Base-by-base conservation (phyloP, 1,140 invertebrate species). In the Dendroctonus valens region DNA sequence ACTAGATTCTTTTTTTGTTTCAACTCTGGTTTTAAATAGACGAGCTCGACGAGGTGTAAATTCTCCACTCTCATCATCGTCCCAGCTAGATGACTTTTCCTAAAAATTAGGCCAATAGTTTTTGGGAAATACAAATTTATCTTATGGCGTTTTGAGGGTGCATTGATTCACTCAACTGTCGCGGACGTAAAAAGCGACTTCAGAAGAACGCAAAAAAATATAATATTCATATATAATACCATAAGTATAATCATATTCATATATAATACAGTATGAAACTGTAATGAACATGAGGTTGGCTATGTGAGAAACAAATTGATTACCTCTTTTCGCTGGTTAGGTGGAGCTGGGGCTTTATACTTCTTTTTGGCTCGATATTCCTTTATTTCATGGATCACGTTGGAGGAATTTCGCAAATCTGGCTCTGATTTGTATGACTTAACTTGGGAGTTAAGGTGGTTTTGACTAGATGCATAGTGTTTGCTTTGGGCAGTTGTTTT, bases 361-460 rank as follows among this genome's bases (percentile, higher is more conserved):
- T 88, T 89, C 73, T 88, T 88, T 69, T 83, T 82, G 42, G 81
- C 81, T 66, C 82, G 80, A 73, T 79, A 83, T 40, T 74, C 70
- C 55, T 70, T 60, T n/a, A 50, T 60, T 44, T 68, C 59, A 49
- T 70, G 49, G 12, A 53, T 46, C 54, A 73, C 75, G 60, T 82
- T 78, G 8, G 42, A 14, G 8, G 52, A 11, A 40, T 59, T 63
- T 6, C 81, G 80, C 6, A 91, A 75, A 75, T 91, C 88, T 6
- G 89, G 89, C 76, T 90, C 89, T 52, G 89, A 90, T 11, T 85
- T 88, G 74, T 87, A 91, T 69, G 82, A 81, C 72, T 85, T 84
- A 52, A 75, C 7, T 61, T 65, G 57, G 14, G 15, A 51, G 37
- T 60, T 46, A 14, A 65, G 15, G 2, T 11, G 12, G 42, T 63